phyloP scores from a whole-genome alignment of 2,113 vertebrate genomes.

The Phalacrocorax pelagicus region DNA sequence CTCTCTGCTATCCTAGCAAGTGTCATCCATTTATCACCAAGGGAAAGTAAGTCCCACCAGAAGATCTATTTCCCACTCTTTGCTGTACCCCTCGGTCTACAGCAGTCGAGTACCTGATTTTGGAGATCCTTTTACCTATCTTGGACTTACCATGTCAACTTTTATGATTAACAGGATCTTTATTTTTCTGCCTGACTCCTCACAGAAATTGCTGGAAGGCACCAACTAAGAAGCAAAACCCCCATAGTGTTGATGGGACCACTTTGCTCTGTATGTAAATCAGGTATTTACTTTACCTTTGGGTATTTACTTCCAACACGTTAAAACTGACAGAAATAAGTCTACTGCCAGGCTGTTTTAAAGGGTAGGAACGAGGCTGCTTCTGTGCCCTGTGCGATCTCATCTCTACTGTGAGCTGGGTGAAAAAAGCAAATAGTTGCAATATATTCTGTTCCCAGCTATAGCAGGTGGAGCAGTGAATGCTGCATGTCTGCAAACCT shows the following conservation, averaged over 20 bases:
- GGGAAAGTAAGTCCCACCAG: background rate
- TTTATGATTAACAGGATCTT: background rate
- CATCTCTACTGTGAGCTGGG: background rate
- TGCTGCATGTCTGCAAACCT: background rate
- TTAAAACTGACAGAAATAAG: background rate
- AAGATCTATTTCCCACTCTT: background rate
- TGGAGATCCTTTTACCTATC: background rate
- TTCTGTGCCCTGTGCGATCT: background rate
- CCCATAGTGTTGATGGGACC: rapidly evolving
- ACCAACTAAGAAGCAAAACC: background rate
- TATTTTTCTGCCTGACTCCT: background rate
- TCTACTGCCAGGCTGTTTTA: background rate
- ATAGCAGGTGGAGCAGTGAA: background rate
- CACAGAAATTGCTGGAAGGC: background rate
- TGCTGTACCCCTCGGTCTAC: background rate
- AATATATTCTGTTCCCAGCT: background rate
- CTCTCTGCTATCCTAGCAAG: background rate
- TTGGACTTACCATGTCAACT: background rate
- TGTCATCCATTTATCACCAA: background rate
- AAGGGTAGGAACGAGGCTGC: background rate
- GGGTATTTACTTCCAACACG: background rate
- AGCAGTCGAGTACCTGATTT: background rate
- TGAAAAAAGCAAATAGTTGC: background rate
- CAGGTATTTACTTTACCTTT: background rate
- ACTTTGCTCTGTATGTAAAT: background rate